phyloP scores from a whole-genome alignment of 2,888 invertebrate genomes.

The Phaonia tiefii region DNA sequence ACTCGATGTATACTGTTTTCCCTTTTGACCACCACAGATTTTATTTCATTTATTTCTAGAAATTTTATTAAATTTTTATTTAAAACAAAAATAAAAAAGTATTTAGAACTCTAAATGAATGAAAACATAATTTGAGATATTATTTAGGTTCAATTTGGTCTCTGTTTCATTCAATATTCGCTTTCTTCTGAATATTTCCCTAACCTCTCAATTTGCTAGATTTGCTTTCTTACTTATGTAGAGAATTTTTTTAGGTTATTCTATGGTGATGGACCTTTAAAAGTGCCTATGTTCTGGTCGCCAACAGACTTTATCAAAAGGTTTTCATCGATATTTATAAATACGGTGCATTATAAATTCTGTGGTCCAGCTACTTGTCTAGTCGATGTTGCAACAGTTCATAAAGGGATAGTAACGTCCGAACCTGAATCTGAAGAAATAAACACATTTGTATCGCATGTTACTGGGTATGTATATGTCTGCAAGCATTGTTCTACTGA shows the following conservation, averaged over 20 bases:
- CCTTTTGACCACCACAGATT: no score
- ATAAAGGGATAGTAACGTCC: constrained; percentile 1
- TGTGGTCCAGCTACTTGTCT: neutral
- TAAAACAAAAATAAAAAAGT: no score
- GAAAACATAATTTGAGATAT: no score
- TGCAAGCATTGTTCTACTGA: no score
- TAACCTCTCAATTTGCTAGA: constrained; percentile 36
- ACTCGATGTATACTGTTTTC: no score
- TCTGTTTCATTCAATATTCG: no score
- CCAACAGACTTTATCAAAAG: constrained; percentile 30
- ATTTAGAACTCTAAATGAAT: no score
- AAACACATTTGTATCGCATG: constrained; percentile 7
- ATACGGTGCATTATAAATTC: constrained; percentile 36
- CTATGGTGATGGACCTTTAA: constrained; percentile 9
- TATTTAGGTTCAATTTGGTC: no score
- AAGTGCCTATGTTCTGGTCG: constrained; percentile 10
- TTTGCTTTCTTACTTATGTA: constrained; percentile 17
- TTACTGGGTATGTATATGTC: no score
- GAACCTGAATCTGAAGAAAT: constrained; percentile 4
- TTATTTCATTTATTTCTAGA: no score
- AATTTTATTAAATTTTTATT: no score
- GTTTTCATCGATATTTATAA: constrained; percentile 39
- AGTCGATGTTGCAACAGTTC: neutral
- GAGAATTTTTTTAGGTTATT: constrained; percentile 30
- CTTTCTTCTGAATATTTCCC: constrained; percentile 28